Conservation (phyloP, 2,888 invertebrate species). For the Drosophila testacea region DNA sequence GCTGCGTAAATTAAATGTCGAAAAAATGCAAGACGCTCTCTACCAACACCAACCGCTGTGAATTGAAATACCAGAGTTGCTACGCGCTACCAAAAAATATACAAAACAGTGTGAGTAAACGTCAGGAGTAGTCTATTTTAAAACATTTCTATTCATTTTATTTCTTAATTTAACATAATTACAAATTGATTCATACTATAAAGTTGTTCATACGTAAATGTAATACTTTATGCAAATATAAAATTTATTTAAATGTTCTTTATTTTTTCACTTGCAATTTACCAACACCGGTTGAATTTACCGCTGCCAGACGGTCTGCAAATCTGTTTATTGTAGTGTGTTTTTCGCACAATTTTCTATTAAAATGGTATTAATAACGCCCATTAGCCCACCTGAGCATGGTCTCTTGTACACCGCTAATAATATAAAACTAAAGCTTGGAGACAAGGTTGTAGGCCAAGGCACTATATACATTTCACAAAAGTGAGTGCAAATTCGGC, state of each 20-base stretch:
- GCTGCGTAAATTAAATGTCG: slow-evolving; percentile 27
- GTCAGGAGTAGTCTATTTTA: not conserved
- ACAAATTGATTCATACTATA: not conserved
- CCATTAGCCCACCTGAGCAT: slow-evolving; percentile 79
- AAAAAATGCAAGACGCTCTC: slow-evolving; percentile 49
- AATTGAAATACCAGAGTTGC: slow-evolving; percentile 62
- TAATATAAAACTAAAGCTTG: slow-evolving; percentile 83
- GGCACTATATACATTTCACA: slow-evolving; percentile 83
- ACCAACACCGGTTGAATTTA: slow-evolving; percentile 37
- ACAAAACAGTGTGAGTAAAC: slow-evolving; percentile 38
- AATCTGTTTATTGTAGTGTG: slow-evolving; percentile 47
- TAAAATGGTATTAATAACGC: slow-evolving; percentile 83
- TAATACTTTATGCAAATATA: not conserved
- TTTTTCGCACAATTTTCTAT: slow-evolving; percentile 55
- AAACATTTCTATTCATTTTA: not conserved
- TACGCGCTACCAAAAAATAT: slow-evolving; percentile 21
- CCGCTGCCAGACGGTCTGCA: slow-evolving; percentile 57
- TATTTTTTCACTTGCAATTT: slow-evolving; percentile 11
- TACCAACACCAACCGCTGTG: slow-evolving; percentile 60
- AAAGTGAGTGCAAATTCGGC: slow-evolving; percentile 71
- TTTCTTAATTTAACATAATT: not conserved
- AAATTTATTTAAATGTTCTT: not conserved
- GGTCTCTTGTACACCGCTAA: slow-evolving; percentile 82
- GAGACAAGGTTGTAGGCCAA: slow-evolving; percentile 75
- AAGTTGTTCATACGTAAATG: not conserved